Evolutionary conservation across 2,797 vertebrate species (phyloP), one percentile per base, ranked within the genome.

Genomic region (Stomatorhinus walkeri): DNA sequence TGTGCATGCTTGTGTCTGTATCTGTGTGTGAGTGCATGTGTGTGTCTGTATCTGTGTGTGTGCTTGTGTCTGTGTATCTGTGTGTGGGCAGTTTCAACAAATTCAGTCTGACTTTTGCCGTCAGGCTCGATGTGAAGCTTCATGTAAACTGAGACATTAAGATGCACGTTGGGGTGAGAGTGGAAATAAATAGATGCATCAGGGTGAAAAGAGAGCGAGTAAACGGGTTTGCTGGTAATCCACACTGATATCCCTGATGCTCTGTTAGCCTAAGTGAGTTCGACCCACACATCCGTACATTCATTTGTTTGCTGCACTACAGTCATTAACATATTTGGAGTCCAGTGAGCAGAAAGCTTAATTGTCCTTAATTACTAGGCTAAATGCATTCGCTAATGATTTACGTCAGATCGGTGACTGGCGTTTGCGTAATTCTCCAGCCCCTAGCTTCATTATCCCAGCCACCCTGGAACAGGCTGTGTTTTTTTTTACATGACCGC

Each of bases 361-460:
- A 97, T 96, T 97, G 97, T 96, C 96, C 95, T 96, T 97, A 97
- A 97, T 98, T 97, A 96, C 93, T 96, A 94, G 92, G 95, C 95
- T 97, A 96, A 96, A 97, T 96, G 96, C 95, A 95, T 97, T 96
- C 95, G 96, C 95, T 95, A 96, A 95, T 96, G 96, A 96, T 96
- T 96, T 95, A 95, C 95, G 94, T 92, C 95, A 94, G 94, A 95
- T 96, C 96, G 96, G 96, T 96, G 96, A 95, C 96, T 96, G 96
- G 95, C 95, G 95, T 95, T 94, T 94, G 94, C 93, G 88, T 95
- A 95, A 97, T 96, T 96, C 97, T 95, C 95, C 95, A 93, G 95
- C 96, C 96, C 95, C 95, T 92, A 92, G 95, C 95, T 97, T 97
- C 94, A 94, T 96, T 96, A 95, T 94, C 94, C 93, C 93, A 94